Evolutionary conservation across 2,113 vertebrate genomes (phyloP).

Genomic region (Willisornis vidua): DNA sequence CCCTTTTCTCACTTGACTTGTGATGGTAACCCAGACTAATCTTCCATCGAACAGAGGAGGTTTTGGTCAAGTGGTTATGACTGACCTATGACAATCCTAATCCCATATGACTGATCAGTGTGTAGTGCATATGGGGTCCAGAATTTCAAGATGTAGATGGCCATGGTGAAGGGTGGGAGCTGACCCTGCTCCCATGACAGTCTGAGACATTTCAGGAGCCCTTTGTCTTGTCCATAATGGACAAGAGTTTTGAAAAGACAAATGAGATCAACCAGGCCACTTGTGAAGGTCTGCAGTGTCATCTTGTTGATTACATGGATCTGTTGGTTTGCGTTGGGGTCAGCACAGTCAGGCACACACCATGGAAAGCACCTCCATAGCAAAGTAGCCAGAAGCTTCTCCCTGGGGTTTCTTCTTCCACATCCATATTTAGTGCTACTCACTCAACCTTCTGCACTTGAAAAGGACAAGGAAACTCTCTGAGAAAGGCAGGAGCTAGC

Average conservation of each 20-base stretch:
- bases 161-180: neutral
- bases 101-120: fast-evolving
- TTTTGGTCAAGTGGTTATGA: neutral
- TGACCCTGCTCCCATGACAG: neutral
- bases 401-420: neutral
- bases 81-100: neutral
- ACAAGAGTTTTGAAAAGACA: neutral
- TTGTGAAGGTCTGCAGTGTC: neutral
- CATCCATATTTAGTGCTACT: neutral
- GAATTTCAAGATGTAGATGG: neutral
- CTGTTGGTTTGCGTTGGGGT: neutral
- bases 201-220: neutral
- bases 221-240: neutral
- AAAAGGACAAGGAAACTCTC: neutral
- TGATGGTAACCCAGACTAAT: neutral
- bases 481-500: neutral
- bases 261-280: neutral
- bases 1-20: neutral
- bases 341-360: too few relatives aligned
- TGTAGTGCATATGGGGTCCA: too few relatives aligned
- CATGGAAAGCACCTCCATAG: neutral
- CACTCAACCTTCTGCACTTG: neutral
- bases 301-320: fast-evolving
- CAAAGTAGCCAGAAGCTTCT: neutral
- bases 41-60: neutral